Evolutionary conservation across 1,140 invertebrate genomes (phyloP), one percentile per base, ranked within the genome.

Genomic region (Zophobas morio): DNA sequence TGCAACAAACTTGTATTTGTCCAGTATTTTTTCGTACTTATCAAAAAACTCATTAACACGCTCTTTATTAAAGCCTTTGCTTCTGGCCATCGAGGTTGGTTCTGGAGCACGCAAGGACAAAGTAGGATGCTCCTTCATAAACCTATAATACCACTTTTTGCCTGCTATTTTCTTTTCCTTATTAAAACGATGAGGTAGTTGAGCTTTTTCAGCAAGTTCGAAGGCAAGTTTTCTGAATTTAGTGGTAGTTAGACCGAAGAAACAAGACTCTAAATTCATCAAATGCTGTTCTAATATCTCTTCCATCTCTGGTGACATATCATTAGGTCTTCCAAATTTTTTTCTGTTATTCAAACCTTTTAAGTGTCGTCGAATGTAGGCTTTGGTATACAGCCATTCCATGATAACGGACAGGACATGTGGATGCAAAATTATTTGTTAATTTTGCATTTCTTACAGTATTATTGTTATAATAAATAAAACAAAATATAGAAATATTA

Each of bases 81-180:
- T 82, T 76, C 86, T 78, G 2, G 83, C 82, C 20, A 20, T 20
- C 20, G 20, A 20, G 20, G 20, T 88, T 36, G 83, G 78, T 80
- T 89, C 84, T 40, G 87, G 84, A 73, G 74, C 80, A 74, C 87
- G 78, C 49, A 88, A 56, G 6, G 82, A 82, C 54, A 88, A 49
- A 37, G 86, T 78, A 42, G 85, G 84, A 83, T 88, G 83, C n/a
- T 84, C 70, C 78, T 82, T 83, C 78, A 87, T 84, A 80, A 88
- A 88, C 20, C 78, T 63, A 51, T 84, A 80, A 63, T 84, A 86
- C 85, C 86, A 88, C 76, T 86, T 82, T 75, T 86, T 84, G 3
- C 86, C 85, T 75, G 87, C 87, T 66, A 79, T 81, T 81, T 77
- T 76, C 72, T 82, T 83, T 32, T 82, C 78, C 32, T 80, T 79